These are phyloP conservation scores for Temnothorax longispinosus DNA, from an alignment of 1,140 invertebrate species.

Conservation along the genomic window DNA sequence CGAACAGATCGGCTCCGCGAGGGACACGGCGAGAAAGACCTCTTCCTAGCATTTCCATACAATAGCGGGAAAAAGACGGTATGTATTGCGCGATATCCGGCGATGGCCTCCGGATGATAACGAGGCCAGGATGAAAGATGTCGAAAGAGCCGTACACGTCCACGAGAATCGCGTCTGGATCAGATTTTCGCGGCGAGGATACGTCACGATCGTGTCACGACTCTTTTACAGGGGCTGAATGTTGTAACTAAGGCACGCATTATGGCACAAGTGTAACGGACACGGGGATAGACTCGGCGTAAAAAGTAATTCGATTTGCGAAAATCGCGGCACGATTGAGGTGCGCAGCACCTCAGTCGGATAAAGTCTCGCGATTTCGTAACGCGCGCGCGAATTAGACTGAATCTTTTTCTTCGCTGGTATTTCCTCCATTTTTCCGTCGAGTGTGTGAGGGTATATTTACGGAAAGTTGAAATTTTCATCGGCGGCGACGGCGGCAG, in stretches of 20 bases:
- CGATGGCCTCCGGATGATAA: conserved; percentile 76
- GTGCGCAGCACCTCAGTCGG: neutral
- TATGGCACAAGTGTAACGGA: neutral
- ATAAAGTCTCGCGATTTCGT: neutral
- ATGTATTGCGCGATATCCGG: conserved; percentile 80
- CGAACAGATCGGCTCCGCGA: conserved; percentile 1
- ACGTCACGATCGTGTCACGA: neutral
- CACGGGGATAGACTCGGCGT: neutral
- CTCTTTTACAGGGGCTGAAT: neutral
- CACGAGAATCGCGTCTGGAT: conserved; percentile 40
- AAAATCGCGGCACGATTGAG: neutral
- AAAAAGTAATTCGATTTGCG: neutral
- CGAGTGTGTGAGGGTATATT: conserved; percentile 47
- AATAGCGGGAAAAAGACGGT: conserved; percentile 79
- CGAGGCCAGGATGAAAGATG: conserved; percentile 69
- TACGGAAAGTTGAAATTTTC: conserved; percentile 74
- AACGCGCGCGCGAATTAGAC: neutral
- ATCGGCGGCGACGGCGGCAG: conserved; percentile 26
- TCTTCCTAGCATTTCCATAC: conserved; percentile 79
- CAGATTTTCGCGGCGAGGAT: conserved; percentile 30
- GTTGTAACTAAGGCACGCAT: neutral
- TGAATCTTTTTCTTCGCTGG: neutral
- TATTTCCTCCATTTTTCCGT: conserved; percentile 18
- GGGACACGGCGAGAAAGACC: conserved; percentile 57
- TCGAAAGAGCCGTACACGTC: conserved; percentile 65